These are phyloP conservation scores for Carcina quercana DNA, from an alignment of 2,888 invertebrate species.

Conservation along the genomic window DNA sequence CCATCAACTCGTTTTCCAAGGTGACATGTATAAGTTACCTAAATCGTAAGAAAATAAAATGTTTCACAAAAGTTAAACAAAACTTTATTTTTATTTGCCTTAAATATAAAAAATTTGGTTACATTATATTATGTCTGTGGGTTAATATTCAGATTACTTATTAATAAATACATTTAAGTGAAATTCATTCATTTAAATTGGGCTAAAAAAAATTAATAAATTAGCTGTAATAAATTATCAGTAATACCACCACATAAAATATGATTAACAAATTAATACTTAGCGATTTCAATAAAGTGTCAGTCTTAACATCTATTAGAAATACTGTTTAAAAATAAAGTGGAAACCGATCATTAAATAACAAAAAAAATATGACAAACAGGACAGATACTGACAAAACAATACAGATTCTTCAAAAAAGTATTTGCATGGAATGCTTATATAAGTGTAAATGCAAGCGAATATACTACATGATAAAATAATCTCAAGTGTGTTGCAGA, in stretches of 20 bases:
- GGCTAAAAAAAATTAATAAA: slow-evolving; percentile 26
- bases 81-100: slow-evolving; percentile 59
- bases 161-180: slow-evolving; percentile 34
- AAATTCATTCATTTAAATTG: slow-evolving; percentile 15
- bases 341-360: slow-evolving; percentile 3
- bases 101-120: slow-evolving; percentile 55
- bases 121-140: slow-evolving; percentile 55
- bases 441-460: slow-evolving; percentile 38
- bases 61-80: slow-evolving; percentile 40
- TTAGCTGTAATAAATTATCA: slow-evolving; percentile 48
- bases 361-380: slow-evolving; percentile 15
- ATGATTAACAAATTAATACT: slow-evolving; percentile 50
- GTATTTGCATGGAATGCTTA: slow-evolving; percentile 50
- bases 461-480: slow-evolving; percentile 14
- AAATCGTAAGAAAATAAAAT: slow-evolving; percentile 67
- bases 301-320: slow-evolving; percentile 68
- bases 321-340: slow-evolving; percentile 21
- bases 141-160: slow-evolving; percentile 48
- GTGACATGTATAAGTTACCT: slow-evolving; percentile 91
- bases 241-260: slow-evolving; percentile 55
- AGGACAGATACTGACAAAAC: slow-evolving; percentile 39
- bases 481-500: slow-evolving; percentile 9
- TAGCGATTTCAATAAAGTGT: slow-evolving; percentile 61
- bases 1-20: slow-evolving; percentile 88
- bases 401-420: slow-evolving; percentile 37